Base-by-base conservation (phyloP, 1,140 invertebrate genomes). In the Pomacea maculata region DNA sequence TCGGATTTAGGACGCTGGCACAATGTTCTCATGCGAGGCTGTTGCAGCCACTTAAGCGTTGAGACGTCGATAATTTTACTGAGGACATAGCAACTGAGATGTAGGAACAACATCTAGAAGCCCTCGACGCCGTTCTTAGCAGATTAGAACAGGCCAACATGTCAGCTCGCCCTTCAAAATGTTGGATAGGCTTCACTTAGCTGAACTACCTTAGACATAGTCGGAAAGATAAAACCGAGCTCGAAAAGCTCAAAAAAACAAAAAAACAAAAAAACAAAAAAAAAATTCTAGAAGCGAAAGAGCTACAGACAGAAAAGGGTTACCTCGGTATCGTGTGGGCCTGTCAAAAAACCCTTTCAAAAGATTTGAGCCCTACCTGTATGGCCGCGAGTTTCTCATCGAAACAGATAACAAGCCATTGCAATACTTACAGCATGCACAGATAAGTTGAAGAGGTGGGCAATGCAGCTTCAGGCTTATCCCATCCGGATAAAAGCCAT, bases 1-100 rank as follows among this genome's bases (percentile, higher is more conserved):
- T 86, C 76, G 86, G 86, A 10, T 25, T 87, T 19, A 82, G 83
- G 14, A 83, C 79, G 73, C 82, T 0, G 73, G 72, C 25, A 83
- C 86, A 5, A 77, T 80, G 3, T 85, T 85, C 63, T 63, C 17
- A n/a, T 55, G 81, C 14, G 11, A 75, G 70, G n/a, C 0, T 83
- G 11, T 74, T 86, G 8, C 63, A 76, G 6, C 34, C 5, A n/a
- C 54, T 77, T n/a, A 11, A 71, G 0, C 10, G n/a, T 17, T 14
- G 73, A 0, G 25, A 14, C 52, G 45, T 72, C 11, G 21, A 61
- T 9, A 80, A 80, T 55, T 80, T 72, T 55, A 72, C 73, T 8
- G 78, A 80, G 25, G 70, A 73, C 57, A 25, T 68, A 0, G 64
- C 67, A 11, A 68, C 25, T 4, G 45, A 19, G n/a, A 67, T 10